Evolutionary conservation across 2,888 invertebrate species (phyloP), one percentile per base, ranked within the genome.

Genomic region (Folsomia candida): DNA sequence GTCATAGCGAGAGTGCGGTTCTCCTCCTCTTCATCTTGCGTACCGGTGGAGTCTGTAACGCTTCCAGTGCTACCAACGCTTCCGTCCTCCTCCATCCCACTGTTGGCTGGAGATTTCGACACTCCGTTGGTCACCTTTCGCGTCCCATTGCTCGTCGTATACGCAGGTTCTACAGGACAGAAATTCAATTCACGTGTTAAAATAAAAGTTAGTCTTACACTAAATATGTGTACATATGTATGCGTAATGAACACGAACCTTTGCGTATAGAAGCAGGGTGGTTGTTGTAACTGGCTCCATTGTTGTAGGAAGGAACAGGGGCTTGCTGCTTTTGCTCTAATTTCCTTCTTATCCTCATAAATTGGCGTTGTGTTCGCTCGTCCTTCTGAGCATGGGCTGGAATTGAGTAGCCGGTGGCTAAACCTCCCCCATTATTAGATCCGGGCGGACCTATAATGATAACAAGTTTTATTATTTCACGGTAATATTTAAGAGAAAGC

Each of bases 331-430:
- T 89, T 78, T 89, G 87, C 81, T 91, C 91, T 78, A 91, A 84
- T 83, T 91, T 91, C 81, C 89, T 88, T 82, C 89, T 88, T 80
- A 92, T 85, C 84, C 92, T 92, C 76, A 87, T 88, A 82, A 90
- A 89, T 83, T 91, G 91, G 75, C 90, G 85, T 82, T 91, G 91
- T 57, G 90, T 87, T 80, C 92, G 86, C 83, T 92, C 92, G 83
- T 92, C 91, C 83, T 91, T 90, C 81, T 89, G 90, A 66, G 76
- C 74, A 71, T 74, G 73, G 37, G 72, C 60, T 51, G 77, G 76
- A 54, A 78, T 61, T 18, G 68, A 67, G 61, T 77, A 78, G n/a
- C 73, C 74, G 51, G 67, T 68, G 24, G 73, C 75, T 18, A 51
- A 24, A 11, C 14, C 22, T n/a, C 20, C 11, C 9, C 11, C 11